A percentile compares a stretch with the other conserved stretches of the same genome.
Conservation (phyloP, 2,888 invertebrate genomes). For the Sabatieria punctata region DNA sequence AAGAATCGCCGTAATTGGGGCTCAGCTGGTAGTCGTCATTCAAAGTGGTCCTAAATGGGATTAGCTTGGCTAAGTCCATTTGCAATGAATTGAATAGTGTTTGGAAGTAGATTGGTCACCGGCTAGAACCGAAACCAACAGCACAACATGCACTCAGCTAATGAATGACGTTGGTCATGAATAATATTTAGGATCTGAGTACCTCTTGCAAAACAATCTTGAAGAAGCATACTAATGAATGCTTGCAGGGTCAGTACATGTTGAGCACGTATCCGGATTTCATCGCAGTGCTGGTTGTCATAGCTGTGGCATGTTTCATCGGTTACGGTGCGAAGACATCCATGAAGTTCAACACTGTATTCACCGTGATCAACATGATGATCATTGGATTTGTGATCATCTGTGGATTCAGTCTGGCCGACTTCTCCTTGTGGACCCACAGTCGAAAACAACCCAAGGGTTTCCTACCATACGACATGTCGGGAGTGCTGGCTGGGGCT, state of each 20-base stretch:
- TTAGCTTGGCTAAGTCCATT: not conserved
- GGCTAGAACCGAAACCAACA: too few relatives aligned
- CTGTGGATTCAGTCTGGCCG: slow-evolving; percentile 68
- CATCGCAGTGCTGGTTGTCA: slow-evolving; percentile 30
- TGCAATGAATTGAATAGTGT: not conserved
- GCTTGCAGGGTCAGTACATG: slow-evolving; percentile 5
- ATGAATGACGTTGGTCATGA: too few relatives aligned
- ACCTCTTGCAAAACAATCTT: too few relatives aligned
- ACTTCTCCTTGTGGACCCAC: slow-evolving; percentile 63
- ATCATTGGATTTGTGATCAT: slow-evolving; percentile 19
- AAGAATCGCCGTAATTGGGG: too few relatives aligned
- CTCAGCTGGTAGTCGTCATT: not conserved
- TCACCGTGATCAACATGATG: not conserved
- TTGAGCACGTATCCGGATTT: slow-evolving; percentile 34
- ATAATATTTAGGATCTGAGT: too few relatives aligned
- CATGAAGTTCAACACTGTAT: slow-evolving; percentile 30
- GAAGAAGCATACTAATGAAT: too few relatives aligned
- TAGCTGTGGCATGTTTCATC: slow-evolving; percentile 39
- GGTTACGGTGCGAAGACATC: slow-evolving; percentile 33
- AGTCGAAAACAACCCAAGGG: too few relatives aligned
- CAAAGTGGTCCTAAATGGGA: not conserved
- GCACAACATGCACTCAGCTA: too few relatives aligned
- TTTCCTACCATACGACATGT: slow-evolving; percentile 34
- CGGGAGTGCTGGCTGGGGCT: slow-evolving; percentile 33
- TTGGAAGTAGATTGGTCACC: too few relatives aligned